These are phyloP conservation scores for Pseudomyrmex dendroicus DNA, from an alignment of 1,140 invertebrate genomes.

Conservation along the genomic window DNA sequence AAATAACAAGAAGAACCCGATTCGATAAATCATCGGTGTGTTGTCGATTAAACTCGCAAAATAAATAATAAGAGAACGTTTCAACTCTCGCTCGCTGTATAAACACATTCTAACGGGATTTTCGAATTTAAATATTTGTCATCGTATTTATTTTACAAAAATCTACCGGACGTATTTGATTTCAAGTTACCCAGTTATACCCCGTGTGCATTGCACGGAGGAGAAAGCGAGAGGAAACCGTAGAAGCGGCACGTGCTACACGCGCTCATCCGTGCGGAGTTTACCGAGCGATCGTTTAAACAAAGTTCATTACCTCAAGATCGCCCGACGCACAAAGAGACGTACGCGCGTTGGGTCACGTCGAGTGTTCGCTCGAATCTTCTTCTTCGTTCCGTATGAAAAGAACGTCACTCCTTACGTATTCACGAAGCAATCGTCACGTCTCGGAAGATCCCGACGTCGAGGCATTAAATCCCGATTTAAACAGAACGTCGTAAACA, in stretches of 20 bases:
- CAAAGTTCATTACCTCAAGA: conserved; percentile 79
- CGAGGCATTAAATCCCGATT: conserved; percentile 54
- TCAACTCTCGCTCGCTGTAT: no score
- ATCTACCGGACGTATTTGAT: no score
- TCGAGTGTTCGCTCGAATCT: conserved; percentile 20
- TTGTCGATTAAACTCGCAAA: no score
- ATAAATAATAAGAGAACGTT: no score
- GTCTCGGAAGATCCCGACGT: conserved; percentile 11
- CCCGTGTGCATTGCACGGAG: neutral
- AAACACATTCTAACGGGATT: no score
- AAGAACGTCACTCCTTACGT: conserved; percentile 53
- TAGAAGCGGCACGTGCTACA: conserved; percentile 71
- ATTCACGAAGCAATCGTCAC: conserved; percentile 52
- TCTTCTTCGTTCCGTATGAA: conserved; percentile 20
- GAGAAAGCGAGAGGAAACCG: conserved; percentile 57
- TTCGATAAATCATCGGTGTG: neutral
- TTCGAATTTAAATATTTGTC: no score
- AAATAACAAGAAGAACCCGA: neutral
- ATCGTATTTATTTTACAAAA: no score
- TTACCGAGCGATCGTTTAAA: conserved; percentile 75
- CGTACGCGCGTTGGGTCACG: conserved; percentile 53
- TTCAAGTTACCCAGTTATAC: no score
- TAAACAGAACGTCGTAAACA: conserved; percentile 57
- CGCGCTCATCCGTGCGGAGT: conserved; percentile 71
- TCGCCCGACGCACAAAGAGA: conserved; percentile 52